Evolutionary conservation across 1,140 invertebrate species (phyloP).

Genomic region (Rhagoletis pomonella): DNA sequence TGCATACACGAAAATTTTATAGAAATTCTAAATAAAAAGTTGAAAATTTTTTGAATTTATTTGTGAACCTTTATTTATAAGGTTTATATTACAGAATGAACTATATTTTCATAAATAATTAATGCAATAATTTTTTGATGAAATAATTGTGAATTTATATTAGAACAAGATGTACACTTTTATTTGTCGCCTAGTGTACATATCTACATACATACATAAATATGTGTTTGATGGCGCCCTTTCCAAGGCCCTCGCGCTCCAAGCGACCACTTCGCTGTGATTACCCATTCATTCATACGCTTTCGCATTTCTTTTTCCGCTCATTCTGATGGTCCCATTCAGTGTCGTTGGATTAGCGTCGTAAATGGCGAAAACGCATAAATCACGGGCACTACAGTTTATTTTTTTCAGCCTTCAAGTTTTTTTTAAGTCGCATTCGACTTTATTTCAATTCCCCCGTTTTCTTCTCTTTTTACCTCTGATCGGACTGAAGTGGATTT

Average conservation of each 20-base stretch:
- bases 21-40: too few species aligned
- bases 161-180: too few species aligned
- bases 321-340: conserved; percentile 25
- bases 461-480: background rate
- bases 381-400: conserved; percentile 24
- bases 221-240: background rate
- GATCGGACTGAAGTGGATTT: conserved; percentile 9
- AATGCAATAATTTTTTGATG: too few species aligned
- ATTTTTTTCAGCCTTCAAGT: background rate
- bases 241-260: background rate
- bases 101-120: too few species aligned
- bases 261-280: background rate
- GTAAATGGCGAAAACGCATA: conserved; percentile 48
- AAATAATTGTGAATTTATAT: too few species aligned
- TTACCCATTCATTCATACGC: conserved; percentile 9
- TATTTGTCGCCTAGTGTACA: background rate
- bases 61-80: too few species aligned
- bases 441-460: conserved; percentile 15
- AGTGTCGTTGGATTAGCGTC: conserved; percentile 43
- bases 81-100: too few species aligned
- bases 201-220: background rate
- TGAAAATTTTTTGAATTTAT: too few species aligned
- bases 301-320: conserved; percentile 31
- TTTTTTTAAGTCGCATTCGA: conserved; percentile 29
- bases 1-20: too few species aligned